Evolutionary conservation across 35 echinoderm and acorn worm species (phyloP).

Genomic region (Antedon bifida): DNA sequence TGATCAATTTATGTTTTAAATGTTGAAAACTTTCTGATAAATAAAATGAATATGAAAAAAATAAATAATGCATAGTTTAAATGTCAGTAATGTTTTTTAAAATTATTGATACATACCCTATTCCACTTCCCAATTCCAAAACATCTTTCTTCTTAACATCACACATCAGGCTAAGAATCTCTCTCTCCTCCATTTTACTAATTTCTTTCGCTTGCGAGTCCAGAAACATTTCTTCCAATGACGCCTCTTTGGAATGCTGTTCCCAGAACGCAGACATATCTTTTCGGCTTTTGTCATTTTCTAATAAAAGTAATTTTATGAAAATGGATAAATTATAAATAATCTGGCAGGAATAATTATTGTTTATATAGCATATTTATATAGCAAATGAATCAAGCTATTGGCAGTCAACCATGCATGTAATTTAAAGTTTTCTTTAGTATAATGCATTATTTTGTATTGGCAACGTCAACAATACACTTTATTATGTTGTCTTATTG

Average conservation of each 20-base stretch:
- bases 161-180: conserved; percentile 56
- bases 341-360: too few relatives aligned
- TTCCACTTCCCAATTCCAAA: conserved; percentile 80
- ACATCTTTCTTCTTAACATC: conserved; percentile 53
- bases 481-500: too few relatives aligned
- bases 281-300: not conserved
- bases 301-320: not conserved
- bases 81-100: not conserved
- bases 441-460: too few relatives aligned
- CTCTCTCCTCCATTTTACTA: conserved; percentile 37
- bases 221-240: conserved; percentile 89
- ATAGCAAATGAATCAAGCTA: too few relatives aligned
- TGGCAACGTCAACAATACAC: too few relatives aligned
- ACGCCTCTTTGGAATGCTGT: conserved; percentile 56
- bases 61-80: too few relatives aligned
- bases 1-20: too few relatives aligned
- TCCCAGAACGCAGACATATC: conserved; percentile 67
- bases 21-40: too few relatives aligned
- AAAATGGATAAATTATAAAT: not conserved
- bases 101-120: conserved; percentile 45
- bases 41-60: too few relatives aligned
- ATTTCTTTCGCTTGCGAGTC: conserved; percentile 33
- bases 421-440: too few relatives aligned
- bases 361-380: too few relatives aligned
- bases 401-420: too few relatives aligned